phyloP scores from a whole-genome alignment of 2,888 invertebrate genomes.

The Ormyrus thymus region DNA sequence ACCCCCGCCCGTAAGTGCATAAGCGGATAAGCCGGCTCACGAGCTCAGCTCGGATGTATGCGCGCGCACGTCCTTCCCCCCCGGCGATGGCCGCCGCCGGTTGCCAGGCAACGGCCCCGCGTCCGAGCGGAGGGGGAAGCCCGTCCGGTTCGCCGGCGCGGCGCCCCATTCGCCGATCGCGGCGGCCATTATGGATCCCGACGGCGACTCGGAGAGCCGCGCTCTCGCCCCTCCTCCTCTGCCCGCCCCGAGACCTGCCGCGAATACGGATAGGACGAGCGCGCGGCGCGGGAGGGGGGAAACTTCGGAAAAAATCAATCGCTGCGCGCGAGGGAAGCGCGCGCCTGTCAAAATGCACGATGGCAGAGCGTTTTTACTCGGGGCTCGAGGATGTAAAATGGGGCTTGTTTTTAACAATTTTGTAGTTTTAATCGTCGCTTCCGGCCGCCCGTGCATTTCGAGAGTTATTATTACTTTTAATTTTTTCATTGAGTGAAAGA shows the following conservation, averaged over 20 bases:
- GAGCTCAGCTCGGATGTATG: constrained; percentile 7
- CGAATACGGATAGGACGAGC: too few species aligned
- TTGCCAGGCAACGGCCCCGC: background rate
- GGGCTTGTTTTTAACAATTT: too few species aligned
- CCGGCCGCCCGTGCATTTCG: too few species aligned
- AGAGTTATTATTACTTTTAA: too few species aligned
- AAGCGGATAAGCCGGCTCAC: constrained; percentile 3
- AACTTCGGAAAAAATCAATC: constrained; percentile 30
- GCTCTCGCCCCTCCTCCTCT: too few species aligned
- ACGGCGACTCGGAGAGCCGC: background rate
- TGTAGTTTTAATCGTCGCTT: too few species aligned
- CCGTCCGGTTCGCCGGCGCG: constrained; percentile 15
- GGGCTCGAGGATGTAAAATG: too few species aligned
- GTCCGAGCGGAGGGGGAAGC: background rate
- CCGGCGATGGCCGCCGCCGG: background rate
- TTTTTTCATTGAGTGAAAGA: too few species aligned
- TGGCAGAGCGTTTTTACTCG: too few species aligned
- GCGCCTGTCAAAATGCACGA: background rate
- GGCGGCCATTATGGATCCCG: constrained; percentile 72
- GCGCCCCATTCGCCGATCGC: constrained; percentile 67
- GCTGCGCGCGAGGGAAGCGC: background rate
- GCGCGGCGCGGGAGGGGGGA: too few species aligned
- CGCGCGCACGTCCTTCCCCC: constrained; percentile 39
- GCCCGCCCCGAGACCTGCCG: background rate
- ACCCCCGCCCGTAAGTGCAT: background rate